A percentile compares a stretch with the other conserved stretches of the same genome.
Evolutionary conservation across 2,113 vertebrate species (phyloP).

Genomic region (Phoxinus phoxinus): DNA sequence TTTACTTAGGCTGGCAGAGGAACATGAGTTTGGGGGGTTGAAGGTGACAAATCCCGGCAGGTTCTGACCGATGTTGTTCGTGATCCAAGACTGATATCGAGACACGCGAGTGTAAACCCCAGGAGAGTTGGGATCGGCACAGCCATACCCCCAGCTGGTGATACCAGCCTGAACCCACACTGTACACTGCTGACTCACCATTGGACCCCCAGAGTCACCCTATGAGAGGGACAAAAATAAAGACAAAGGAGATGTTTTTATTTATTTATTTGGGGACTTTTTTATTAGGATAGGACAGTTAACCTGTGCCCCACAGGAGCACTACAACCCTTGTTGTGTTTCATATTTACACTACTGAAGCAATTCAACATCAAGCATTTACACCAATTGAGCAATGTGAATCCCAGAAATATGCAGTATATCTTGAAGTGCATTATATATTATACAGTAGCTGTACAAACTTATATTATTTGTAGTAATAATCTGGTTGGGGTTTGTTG

Average conservation of each 20-base stretch:
- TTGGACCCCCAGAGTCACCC: conserved; percentile 53
- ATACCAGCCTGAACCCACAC: conserved; percentile 53
- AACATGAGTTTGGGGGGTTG: background rate
- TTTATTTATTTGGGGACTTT: background rate
- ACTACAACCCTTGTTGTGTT: background rate
- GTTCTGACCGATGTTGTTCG: background rate
- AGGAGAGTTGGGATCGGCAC: conserved; percentile 24
- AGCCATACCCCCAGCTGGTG: conserved; percentile 51
- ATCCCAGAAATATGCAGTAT: background rate
- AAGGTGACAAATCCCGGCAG: conserved; percentile 38
- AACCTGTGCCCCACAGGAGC: too few relatives aligned
- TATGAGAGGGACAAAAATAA: background rate
- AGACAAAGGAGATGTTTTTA: too few relatives aligned
- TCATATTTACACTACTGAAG: background rate
- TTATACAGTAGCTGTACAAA: too few relatives aligned
- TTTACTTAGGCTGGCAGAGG: conserved; percentile 18
- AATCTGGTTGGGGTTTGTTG: background rate
- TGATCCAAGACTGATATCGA: conserved; percentile 46
- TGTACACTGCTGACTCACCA: conserved; percentile 38
- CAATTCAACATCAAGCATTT: background rate
- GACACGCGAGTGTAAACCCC: conserved; percentile 43
- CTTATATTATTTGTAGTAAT: background rate
- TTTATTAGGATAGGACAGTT: background rate
- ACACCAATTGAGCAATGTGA: background rate
- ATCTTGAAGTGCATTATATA: too few relatives aligned